Percentiles rank a stretch among this genome's conserved stretches.
Conservation (phyloP, 2,113 vertebrate genomes). For the Centrocercus urophasianus region DNA sequence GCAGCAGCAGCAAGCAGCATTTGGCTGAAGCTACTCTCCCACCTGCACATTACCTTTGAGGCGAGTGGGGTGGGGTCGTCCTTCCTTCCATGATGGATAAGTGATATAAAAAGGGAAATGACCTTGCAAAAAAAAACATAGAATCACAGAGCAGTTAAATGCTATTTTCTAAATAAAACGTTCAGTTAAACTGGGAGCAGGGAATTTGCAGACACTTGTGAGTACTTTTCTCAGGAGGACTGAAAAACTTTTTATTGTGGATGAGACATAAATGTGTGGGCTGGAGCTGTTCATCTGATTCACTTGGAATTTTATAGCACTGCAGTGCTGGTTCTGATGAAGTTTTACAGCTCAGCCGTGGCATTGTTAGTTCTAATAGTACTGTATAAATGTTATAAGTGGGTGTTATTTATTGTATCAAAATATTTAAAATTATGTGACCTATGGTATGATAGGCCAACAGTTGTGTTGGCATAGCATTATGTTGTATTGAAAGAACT, state of each 20-base stretch:
- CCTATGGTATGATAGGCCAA: not conserved
- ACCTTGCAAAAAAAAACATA: not conserved
- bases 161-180: not conserved
- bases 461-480: not conserved
- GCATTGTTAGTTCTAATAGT: not conserved
- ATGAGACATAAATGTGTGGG: conserved; percentile 53
- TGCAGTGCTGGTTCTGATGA: not conserved
- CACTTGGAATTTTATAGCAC: conserved; percentile 20
- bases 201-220: not conserved
- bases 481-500: not conserved
- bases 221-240: not conserved
- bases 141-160: not conserved
- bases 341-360: not conserved
- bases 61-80: not conserved
- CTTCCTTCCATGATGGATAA: not conserved
- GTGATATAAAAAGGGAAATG: not conserved
- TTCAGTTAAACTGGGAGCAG: not conserved
- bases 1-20: not conserved
- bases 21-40: not conserved
- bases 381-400: not conserved
- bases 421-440: conserved; percentile 12
- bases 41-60: not conserved
- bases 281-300: conserved; percentile 17
- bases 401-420: conserved; percentile 6
- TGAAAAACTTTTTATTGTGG: conserved; percentile 34